A percentile compares a stretch with the other conserved stretches of the same genome.
phyloP scores from a whole-genome alignment of 2,113 vertebrate genomes.

The Girardinichthys multiradiatus region DNA sequence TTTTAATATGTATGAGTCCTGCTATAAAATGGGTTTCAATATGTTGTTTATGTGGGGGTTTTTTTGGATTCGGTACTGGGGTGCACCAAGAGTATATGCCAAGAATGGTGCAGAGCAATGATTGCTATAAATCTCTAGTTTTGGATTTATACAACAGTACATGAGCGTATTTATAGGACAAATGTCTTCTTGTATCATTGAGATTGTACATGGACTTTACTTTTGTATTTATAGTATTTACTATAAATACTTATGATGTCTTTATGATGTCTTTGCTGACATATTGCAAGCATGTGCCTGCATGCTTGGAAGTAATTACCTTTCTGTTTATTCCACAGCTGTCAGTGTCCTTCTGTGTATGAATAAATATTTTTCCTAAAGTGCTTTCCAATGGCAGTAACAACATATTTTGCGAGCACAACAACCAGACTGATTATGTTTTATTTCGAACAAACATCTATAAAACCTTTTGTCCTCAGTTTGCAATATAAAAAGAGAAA shows the following conservation, averaged over 20 bases:
- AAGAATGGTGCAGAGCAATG: slow-evolving; percentile 24
- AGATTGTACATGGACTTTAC: slow-evolving; percentile 8
- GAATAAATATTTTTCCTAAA: slow-evolving; percentile 33
- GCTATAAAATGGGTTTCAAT: slow-evolving; percentile 71
- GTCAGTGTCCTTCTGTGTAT: slow-evolving; percentile 26
- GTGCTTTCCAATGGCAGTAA: slow-evolving; percentile 33
- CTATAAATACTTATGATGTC: slow-evolving; percentile 10
- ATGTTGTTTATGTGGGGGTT: slow-evolving; percentile 47
- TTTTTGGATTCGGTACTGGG: slow-evolving; percentile 46
- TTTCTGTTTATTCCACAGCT: slow-evolving; percentile 61
- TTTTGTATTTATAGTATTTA: slow-evolving; percentile 4
- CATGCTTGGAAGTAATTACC: slow-evolving; percentile 38
- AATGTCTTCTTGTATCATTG: slow-evolving; percentile 13
- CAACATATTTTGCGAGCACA: slow-evolving; percentile 11
- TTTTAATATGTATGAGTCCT: slow-evolving; percentile 71
- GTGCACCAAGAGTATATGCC: slow-evolving; percentile 9
- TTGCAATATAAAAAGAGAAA: slow-evolving; percentile 18
- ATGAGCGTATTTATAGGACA: slow-evolving; percentile 2
- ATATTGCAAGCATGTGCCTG: neutral
- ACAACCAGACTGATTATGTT: slow-evolving; percentile 29
- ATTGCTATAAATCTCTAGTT: slow-evolving; percentile 17
- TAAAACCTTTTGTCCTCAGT: slow-evolving; percentile 44
- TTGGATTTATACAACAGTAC: slow-evolving; percentile 11
- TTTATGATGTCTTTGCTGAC: slow-evolving; percentile 13
- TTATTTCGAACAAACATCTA: slow-evolving; percentile 14